phyloP scores from a whole-genome alignment of 2,113 vertebrate species.

The Pseudopipra pipra region DNA sequence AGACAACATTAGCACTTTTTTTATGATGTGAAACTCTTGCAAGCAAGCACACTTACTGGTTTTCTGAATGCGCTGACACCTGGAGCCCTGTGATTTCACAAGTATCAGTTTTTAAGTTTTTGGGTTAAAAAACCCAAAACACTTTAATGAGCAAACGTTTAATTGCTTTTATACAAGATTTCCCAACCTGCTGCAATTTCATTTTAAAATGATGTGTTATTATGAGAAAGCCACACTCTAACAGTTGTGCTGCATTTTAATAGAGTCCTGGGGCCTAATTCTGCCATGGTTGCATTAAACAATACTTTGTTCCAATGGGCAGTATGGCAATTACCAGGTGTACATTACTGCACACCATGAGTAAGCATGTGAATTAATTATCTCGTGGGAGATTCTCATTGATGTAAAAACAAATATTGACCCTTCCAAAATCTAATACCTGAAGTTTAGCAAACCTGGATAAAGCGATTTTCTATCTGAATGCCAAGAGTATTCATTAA shows the following conservation, averaged over 20 bases:
- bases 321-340: constrained; percentile 15
- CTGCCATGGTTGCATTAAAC: neutral
- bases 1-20: neutral
- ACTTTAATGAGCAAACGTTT: neutral
- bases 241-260: neutral
- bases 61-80: neutral
- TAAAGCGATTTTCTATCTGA: neutral
- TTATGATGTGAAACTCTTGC: neutral
- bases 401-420: neutral
- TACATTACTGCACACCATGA: neutral
- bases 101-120: neutral
- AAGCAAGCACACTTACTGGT: neutral
- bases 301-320: constrained; percentile 12
- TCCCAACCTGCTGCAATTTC: constrained; percentile 10
- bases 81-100: neutral
- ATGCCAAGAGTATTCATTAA: neutral
- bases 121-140: neutral
- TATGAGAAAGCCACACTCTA: neutral
- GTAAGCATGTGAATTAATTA: constrained; percentile 29
- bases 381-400: neutral
- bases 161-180: constrained; percentile 30
- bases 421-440: neutral
- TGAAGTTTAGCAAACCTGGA: neutral
- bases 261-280: constrained; percentile 25
- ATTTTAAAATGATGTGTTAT: neutral